phyloP scores from a whole-genome alignment of 2,888 invertebrate genomes.

The Phyto melanocephala region DNA sequence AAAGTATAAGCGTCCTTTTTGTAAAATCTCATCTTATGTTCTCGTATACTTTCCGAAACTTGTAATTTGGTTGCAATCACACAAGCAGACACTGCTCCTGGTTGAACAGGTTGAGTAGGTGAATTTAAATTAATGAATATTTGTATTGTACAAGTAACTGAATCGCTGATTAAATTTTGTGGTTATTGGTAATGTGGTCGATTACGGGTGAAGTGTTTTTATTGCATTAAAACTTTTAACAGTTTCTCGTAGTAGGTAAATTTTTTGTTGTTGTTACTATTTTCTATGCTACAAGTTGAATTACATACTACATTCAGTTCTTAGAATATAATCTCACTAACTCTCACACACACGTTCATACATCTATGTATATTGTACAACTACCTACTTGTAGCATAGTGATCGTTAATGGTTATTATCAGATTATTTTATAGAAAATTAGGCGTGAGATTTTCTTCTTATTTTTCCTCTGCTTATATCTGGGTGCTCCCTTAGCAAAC shows the following conservation, averaged over 20 bases:
- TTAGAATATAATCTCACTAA: constrained; percentile 25
- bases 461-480: background rate
- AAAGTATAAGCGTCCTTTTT: constrained; percentile 1
- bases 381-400: background rate
- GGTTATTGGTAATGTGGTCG: constrained; percentile 60
- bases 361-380: background rate
- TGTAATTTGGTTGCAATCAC: background rate
- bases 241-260: background rate
- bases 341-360: background rate
- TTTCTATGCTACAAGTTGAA: background rate
- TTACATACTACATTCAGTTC: background rate
- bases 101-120: background rate
- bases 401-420: constrained; percentile 38
- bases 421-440: constrained; percentile 33
- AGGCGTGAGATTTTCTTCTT: constrained; percentile 20
- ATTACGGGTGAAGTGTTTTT: constrained; percentile 48
- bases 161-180: constrained; percentile 61
- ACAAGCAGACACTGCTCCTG: background rate
- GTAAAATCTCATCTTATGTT: constrained; percentile 13
- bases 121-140: constrained; percentile 7
- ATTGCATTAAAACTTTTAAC: constrained; percentile 8
- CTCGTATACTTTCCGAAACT: background rate
- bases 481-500: background rate
- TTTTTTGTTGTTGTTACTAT: background rate
- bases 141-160: constrained; percentile 42